Percentiles rank a stretch among this genome's conserved stretches.
Conservation (phyloP, 2,888 invertebrate species). For the Nasonia oneida region DNA sequence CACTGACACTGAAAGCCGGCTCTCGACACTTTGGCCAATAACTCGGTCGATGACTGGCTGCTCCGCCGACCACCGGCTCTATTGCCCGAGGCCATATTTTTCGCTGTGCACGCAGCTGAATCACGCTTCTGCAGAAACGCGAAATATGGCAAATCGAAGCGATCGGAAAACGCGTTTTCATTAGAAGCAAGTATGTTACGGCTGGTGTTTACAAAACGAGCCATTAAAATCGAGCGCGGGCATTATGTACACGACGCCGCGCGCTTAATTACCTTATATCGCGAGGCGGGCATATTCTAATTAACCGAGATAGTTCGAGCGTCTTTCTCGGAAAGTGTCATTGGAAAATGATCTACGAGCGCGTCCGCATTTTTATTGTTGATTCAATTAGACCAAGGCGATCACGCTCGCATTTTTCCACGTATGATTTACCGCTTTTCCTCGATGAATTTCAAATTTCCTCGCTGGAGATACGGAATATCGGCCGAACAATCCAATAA, state of each 20-base stretch:
- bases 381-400: conserved; percentile 57
- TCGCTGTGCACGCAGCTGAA: not conserved
- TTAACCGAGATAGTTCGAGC: conserved; percentile 16
- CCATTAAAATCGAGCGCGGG: not conserved
- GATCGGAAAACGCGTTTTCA: not conserved
- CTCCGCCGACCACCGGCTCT: too few relatives aligned
- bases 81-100: not conserved
- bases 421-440: conserved; percentile 43
- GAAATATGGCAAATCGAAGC: not conserved
- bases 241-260: not conserved
- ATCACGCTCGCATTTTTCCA: conserved; percentile 21
- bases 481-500: not conserved
- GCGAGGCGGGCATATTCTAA: conserved; percentile 17
- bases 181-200: not conserved
- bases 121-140: too few relatives aligned
- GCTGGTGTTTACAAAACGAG: not conserved
- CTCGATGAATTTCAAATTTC: conserved; percentile 37
- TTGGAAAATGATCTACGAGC: conserved; percentile 48
- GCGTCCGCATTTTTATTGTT: conserved; percentile 12
- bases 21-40: conserved; percentile 41
- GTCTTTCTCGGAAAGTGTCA: conserved; percentile 10
- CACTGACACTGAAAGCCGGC: conserved; percentile 60
- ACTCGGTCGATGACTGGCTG: conserved; percentile 58
- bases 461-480: conserved; percentile 17
- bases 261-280: conserved; percentile 30